Percentiles rank a stretch among this genome's conserved stretches.
Evolutionary conservation across 2,113 vertebrate genomes (phyloP).

Genomic region (Benitochromis conjunctus): DNA sequence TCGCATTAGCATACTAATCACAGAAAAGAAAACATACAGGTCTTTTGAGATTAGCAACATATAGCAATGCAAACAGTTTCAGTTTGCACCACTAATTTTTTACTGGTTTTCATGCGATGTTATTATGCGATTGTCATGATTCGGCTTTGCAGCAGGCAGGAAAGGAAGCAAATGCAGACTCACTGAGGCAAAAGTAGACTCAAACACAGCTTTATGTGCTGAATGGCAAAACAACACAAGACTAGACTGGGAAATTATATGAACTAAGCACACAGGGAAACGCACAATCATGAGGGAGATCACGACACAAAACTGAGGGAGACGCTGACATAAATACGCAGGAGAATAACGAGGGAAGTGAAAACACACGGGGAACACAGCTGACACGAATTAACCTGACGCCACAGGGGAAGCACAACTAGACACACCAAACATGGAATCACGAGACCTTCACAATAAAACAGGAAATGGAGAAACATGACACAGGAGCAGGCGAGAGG

Average conservation of each 20-base stretch:
- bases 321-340: background rate
- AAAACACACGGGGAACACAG: background rate
- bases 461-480: background rate
- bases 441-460: fast-evolving
- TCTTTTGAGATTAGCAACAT: background rate
- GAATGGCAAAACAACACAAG: background rate
- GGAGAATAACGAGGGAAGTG: background rate
- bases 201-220: background rate
- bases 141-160: background rate
- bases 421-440: fast-evolving
- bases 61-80: background rate
- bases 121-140: background rate
- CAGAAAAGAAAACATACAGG: background rate
- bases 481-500: background rate
- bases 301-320: background rate
- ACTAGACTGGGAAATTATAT: fast-evolving
- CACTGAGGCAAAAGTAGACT: fast-evolving
- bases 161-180: background rate
- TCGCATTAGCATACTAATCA: background rate
- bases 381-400: background rate
- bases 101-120: background rate
- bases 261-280: fast-evolving
- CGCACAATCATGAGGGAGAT: fast-evolving
- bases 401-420: background rate
- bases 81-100: background rate